Evolutionary conservation across 2,797 vertebrate genomes (phyloP), one percentile per base, ranked within the genome.

Genomic region (Liparis tanakae): DNA sequence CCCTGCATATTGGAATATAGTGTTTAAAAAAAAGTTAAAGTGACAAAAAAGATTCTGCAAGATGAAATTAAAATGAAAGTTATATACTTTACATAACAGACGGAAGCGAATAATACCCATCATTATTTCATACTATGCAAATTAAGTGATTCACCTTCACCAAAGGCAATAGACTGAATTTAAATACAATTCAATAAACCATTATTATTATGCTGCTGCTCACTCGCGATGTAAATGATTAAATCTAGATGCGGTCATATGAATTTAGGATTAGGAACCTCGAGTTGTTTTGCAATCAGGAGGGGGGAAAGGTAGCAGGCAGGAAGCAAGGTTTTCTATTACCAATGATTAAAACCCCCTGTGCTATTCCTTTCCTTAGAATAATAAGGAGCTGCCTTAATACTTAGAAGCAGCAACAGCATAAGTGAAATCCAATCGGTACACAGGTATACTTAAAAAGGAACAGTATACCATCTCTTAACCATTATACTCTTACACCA

Each of bases 321-420:
- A 60, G 82, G 70, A 76, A 74, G 76, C 73, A 76, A 82, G 87
- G 76, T 78, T 85, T 89, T 90, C 80, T 90, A 82, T 91, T 84
- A 85, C 63, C 67, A 36, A 46, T 84, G 74, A 90, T 90, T 88
- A 83, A 91, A 90, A 83, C 14, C 39, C 61, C 60, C 54, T 86
- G 81, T 54, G 43, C 56, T 75, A 51, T 70, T 82, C 67, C 39
- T 64, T 71, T 79, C n/a, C n/a, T 50, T 46, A 61, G 57, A 57
- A 70, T 48, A 74, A 58, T 44, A 59, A 59, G 48, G 37, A 76
- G 37, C 56, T 75, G 77, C 37, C 50, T 74, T 71, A 41, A 70
- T 60, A 56, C 72, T 17, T 12, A 65, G 36, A 69, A 44, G 3
- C 25, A 69, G 74, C 67, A 56, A 60, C 18, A 68, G 68, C 44